These are phyloP conservation scores for Isurus oxyrinchus DNA, from an alignment of 2,113 vertebrate species.

Conservation along the genomic window DNA sequence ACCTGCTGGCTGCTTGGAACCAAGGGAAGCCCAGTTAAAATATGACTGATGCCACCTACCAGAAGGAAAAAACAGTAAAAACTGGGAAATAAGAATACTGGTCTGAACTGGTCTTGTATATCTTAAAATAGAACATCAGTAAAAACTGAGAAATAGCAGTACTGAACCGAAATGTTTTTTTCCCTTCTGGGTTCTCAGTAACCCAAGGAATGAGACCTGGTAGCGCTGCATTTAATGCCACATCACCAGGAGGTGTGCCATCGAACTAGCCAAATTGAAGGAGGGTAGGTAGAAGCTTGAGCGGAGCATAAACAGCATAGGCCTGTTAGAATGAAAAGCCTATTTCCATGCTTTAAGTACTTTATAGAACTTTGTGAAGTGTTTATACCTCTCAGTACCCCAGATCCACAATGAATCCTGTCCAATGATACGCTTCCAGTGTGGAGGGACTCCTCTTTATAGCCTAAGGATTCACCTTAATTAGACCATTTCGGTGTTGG, in stretches of 20 bases:
- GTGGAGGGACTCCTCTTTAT: background rate
- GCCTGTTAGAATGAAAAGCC: background rate
- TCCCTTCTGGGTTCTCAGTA: too few relatives aligned
- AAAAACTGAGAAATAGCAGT: too few relatives aligned
- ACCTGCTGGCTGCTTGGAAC: background rate
- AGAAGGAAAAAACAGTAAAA: background rate
- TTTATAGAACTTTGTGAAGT: background rate
- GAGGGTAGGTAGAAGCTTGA: background rate
- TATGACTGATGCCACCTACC: background rate
- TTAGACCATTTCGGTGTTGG: background rate
- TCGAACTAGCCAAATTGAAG: background rate
- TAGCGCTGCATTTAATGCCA: background rate
- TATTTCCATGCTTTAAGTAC: background rate
- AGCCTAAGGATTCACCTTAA: background rate
- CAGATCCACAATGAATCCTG: background rate
- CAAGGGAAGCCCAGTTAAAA: background rate
- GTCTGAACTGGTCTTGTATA: too few relatives aligned
- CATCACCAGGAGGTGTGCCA: background rate
- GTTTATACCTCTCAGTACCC: background rate
- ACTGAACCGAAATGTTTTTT: too few relatives aligned
- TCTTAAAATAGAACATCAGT: too few relatives aligned
- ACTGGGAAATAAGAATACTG: too few relatives aligned
- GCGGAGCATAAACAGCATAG: background rate
- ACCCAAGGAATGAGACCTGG: background rate
- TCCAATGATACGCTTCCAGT: background rate